Percentiles rank a stretch among this genome's conserved stretches.
phyloP scores from a whole-genome alignment of 2,797 vertebrate genomes.

The Gila robusta region DNA sequence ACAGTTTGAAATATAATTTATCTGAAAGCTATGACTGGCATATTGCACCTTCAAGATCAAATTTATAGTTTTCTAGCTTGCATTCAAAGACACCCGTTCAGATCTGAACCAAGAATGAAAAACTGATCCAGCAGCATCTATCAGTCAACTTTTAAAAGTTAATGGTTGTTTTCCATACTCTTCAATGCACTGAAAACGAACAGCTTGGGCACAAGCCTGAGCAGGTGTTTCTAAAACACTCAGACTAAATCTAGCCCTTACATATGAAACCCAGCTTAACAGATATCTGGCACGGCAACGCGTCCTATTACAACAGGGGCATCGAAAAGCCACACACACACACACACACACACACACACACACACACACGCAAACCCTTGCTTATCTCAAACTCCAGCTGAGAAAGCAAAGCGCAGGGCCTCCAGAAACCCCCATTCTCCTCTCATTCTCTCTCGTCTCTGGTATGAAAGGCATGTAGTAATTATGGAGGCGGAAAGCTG shows the following conservation, averaged over 20 bases:
- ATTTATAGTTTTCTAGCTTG: neutral
- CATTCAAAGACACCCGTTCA: too few relatives aligned
- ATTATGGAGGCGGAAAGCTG: constrained; percentile 41
- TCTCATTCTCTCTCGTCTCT: constrained; percentile 1
- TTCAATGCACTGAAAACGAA: constrained; percentile 5
- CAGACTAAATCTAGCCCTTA: constrained; percentile 34
- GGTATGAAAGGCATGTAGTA: constrained; percentile 48
- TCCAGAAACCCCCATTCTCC: constrained; percentile 25
- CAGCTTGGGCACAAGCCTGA: constrained; percentile 30
- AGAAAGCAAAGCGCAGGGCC: constrained; percentile 31
- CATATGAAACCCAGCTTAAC: constrained; percentile 35
- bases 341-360: constrained; percentile 20
- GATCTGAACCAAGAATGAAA: neutral
- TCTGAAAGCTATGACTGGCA: neutral
- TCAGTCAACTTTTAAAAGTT: neutral
- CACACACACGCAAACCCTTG: neutral
- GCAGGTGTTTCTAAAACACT: constrained; percentile 47
- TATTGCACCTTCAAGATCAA: neutral
- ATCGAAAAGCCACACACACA: constrained; percentile 9
- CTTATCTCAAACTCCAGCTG: constrained; percentile 7
- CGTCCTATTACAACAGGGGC: neutral
- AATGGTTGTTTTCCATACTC: neutral
- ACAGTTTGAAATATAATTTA: neutral
- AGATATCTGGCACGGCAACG: constrained; percentile 1
- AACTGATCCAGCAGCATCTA: neutral